phyloP scores from a whole-genome alignment of 2,113 vertebrate genomes.

The Lichenostomus cassidix region DNA sequence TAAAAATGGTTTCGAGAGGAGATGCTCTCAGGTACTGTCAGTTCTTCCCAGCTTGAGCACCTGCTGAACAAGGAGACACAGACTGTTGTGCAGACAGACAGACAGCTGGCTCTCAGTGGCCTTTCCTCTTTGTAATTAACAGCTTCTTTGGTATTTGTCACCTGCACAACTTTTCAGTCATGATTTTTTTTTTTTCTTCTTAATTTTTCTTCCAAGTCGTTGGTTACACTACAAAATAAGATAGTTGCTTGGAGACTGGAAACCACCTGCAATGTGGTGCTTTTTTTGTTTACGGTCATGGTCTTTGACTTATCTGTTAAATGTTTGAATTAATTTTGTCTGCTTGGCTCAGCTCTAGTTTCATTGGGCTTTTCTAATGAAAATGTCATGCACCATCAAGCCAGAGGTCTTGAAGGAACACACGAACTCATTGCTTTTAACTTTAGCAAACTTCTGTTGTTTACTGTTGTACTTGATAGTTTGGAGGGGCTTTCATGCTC shows the following conservation, averaged over 20 bases:
- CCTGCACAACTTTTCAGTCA: background rate
- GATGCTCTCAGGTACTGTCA: background rate
- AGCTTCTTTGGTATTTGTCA: background rate
- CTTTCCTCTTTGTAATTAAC: background rate
- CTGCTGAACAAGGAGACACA: background rate
- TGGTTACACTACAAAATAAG: background rate
- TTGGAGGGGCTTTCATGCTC: background rate
- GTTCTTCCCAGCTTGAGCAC: background rate
- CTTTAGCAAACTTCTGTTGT: background rate
- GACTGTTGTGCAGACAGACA: background rate
- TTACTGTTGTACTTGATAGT: background rate
- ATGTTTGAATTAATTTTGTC: background rate
- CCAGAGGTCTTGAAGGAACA: background rate
- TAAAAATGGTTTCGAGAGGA: background rate
- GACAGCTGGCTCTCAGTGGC: background rate
- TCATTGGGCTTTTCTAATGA: background rate
- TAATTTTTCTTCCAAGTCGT: background rate
- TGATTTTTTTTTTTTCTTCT: background rate
- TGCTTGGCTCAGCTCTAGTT: background rate
- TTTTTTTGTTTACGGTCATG: background rate
- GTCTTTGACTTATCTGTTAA: background rate
- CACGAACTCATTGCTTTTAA: background rate
- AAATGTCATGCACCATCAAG: background rate
- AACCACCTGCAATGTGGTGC: background rate
- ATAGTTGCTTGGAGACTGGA: background rate